phyloP scores from a whole-genome alignment of 2,797 vertebrate species.

The Furcifer pardalis region DNA sequence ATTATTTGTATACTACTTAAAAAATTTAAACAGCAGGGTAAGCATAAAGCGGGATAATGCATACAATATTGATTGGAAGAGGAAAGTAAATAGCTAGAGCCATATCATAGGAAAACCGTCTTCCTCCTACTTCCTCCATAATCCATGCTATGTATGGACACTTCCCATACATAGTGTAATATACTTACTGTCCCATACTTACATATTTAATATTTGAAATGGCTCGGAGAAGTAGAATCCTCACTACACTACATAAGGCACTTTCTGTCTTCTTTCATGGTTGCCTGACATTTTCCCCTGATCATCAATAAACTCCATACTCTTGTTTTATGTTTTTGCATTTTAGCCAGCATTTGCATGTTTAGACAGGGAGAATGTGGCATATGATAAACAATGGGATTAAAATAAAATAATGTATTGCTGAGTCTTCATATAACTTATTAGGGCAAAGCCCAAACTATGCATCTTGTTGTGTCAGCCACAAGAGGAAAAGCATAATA shows the following conservation, averaged over 20 bases:
- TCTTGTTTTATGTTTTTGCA: slow-evolving; percentile 16
- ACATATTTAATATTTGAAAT: not conserved
- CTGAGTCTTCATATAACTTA: slow-evolving; percentile 4
- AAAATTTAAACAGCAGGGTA: not conserved
- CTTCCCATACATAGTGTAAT: no score
- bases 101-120: not conserved
- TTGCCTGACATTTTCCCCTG: not conserved
- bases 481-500: not conserved
- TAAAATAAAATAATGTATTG: slow-evolving; percentile 32
- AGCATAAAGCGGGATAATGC: not conserved
- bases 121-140: not conserved
- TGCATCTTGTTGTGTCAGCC: not conserved
- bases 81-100: not conserved
- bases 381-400: slow-evolving; percentile 6
- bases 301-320: not conserved
- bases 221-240: not conserved
- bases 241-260: no score
- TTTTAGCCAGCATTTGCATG: slow-evolving; percentile 23
- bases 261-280: not conserved
- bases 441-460: not conserved
- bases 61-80: no score
- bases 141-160: no score
- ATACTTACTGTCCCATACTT: not conserved
- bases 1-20: no score
- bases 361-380: slow-evolving; percentile 14